Conservation (phyloP, 2,888 invertebrate species). For the Lasiommata megera region DNA sequence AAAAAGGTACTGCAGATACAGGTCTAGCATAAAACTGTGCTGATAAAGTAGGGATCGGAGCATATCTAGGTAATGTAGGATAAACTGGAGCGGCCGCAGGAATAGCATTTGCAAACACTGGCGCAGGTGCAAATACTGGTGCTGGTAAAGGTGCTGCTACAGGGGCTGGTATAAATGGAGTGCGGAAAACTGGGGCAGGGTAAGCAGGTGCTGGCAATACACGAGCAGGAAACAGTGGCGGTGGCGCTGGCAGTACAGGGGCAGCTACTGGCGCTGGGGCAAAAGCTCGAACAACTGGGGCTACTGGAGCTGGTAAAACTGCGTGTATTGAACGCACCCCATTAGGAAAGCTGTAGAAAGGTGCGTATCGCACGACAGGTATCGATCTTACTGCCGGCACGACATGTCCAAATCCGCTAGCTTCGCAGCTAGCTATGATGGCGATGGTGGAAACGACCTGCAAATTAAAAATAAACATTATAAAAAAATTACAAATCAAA, state of each 20-base stretch:
- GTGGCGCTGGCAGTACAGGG: slow-evolving; percentile 38
- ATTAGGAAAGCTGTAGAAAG: slow-evolving; percentile 71
- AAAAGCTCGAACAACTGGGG: slow-evolving; percentile 34
- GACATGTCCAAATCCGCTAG: slow-evolving; percentile 68
- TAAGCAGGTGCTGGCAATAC: slow-evolving; percentile 45
- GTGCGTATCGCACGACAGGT: slow-evolving; percentile 70
- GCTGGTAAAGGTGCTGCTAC: slow-evolving; percentile 30
- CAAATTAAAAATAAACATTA: slow-evolving; percentile 32
- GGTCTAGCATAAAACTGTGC: slow-evolving; percentile 40
- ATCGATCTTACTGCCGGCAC: slow-evolving; percentile 57
- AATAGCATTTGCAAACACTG: slow-evolving; percentile 19
- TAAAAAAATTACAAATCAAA: background rate
- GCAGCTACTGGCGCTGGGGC: slow-evolving; percentile 38
- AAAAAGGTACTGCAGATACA: slow-evolving; percentile 48
- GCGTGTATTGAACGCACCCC: slow-evolving; percentile 67
- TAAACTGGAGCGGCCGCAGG: slow-evolving; percentile 33
- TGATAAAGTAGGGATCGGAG: slow-evolving; percentile 32
- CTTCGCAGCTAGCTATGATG: slow-evolving; percentile 66
- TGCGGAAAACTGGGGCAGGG: slow-evolving; percentile 37
- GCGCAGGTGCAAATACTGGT: slow-evolving; percentile 28
- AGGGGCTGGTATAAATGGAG: slow-evolving; percentile 31
- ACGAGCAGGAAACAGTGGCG: slow-evolving; percentile 30
- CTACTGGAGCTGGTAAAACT: slow-evolving; percentile 46
- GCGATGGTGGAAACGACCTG: slow-evolving; percentile 57
- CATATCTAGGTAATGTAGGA: slow-evolving; percentile 29